phyloP scores from a whole-genome alignment of 1,140 invertebrate genomes.

The Leptoteleia sp. region DNA sequence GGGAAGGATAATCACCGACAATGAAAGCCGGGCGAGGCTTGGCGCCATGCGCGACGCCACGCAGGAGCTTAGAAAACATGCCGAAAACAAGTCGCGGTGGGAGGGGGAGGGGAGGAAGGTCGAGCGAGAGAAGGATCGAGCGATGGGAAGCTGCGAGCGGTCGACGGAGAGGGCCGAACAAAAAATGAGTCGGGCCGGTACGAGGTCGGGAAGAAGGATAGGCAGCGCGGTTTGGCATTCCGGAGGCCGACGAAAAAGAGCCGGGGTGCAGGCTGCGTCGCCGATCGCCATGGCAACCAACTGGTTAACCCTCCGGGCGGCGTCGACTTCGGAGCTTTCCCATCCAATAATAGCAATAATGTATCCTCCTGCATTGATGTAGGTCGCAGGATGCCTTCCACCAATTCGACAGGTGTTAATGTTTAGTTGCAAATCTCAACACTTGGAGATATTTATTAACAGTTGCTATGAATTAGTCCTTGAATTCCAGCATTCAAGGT shows the following conservation, averaged over 20 bases:
- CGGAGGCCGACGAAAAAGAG: conserved; percentile 33
- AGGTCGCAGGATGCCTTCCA: conserved; percentile 62
- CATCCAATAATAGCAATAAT: conserved; percentile 66
- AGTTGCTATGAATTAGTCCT: too few relatives aligned
- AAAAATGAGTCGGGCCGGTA: conserved; percentile 13
- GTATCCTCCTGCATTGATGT: conserved; percentile 63
- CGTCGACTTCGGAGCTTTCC: conserved; percentile 57
- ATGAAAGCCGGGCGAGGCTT: conserved; percentile 23
- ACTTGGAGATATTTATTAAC: too few relatives aligned
- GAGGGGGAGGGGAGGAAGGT: conserved; percentile 19
- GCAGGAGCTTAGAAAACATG: conserved; percentile 1
- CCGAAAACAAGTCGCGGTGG: conserved; percentile 40
- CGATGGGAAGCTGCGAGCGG: background rate
- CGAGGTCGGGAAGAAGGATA: conserved; percentile 19
- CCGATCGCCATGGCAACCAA: conserved; percentile 64
- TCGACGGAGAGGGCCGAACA: background rate
- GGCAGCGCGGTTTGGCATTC: conserved; percentile 37
- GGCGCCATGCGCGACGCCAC: background rate
- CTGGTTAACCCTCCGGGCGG: conserved; percentile 59
- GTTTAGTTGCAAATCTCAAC: too few relatives aligned
- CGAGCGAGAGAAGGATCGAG: too few relatives aligned
- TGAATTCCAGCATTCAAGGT: too few relatives aligned
- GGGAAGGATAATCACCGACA: conserved; percentile 46
- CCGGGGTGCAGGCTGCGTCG: conserved; percentile 52
- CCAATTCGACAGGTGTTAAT: too few relatives aligned